Conservation (phyloP, 2,888 invertebrate species). For the Phorcus lineatus region DNA sequence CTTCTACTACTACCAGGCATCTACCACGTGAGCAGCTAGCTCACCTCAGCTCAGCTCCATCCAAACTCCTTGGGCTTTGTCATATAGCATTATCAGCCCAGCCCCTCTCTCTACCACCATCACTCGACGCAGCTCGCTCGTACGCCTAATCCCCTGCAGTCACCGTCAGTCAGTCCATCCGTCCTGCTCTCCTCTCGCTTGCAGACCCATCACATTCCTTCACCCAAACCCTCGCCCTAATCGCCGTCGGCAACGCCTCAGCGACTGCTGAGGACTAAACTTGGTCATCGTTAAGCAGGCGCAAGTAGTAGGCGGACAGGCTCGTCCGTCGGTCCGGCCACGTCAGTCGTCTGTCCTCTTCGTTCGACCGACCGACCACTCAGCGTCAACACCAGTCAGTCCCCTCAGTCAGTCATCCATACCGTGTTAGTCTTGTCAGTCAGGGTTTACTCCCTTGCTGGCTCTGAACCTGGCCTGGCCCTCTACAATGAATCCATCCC, state of each 20-base stretch:
- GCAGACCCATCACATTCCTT: neutral
- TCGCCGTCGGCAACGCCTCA: neutral
- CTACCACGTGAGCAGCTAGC: conserved; percentile 10
- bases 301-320: neutral
- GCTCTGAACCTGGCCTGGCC: neutral
- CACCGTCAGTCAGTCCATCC: neutral
- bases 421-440: neutral
- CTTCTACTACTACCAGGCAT: conserved; percentile 8
- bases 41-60: neutral
- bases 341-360: neutral
- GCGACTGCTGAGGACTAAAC: neutral
- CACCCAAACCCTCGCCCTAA: neutral
- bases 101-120: neutral
- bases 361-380: neutral
- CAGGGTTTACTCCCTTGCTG: neutral
- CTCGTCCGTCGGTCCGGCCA: neutral
- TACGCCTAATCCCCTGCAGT: neutral
- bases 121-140: conserved; percentile 12
- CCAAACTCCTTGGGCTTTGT: neutral
- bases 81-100: conserved; percentile 4
- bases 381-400: conserved; percentile 9
- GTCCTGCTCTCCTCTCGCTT: neutral
- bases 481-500: conserved; percentile 18
- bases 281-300: neutral
- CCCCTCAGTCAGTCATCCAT: neutral